These are phyloP conservation scores for Hyperopisus bebe DNA, from an alignment of 2,113 vertebrate genomes.

Conservation along the genomic window DNA sequence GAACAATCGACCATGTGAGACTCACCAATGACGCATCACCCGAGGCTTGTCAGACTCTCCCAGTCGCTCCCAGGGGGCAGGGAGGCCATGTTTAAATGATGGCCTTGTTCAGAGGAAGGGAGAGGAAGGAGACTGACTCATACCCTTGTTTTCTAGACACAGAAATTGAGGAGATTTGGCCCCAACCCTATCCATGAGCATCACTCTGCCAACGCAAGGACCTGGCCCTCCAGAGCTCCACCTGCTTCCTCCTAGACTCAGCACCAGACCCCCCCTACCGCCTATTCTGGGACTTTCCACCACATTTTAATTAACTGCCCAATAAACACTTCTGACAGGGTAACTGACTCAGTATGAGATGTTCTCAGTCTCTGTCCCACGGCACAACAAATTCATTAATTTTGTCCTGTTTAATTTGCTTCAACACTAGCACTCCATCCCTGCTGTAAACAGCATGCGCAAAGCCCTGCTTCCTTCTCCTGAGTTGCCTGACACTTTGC, in stretches of 20 bases:
- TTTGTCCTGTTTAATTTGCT: background rate
- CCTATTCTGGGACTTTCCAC: background rate
- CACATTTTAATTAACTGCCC: background rate
- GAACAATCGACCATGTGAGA: background rate
- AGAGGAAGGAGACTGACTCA: background rate
- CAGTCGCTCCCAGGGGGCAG: background rate
- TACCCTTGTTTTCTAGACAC: background rate
- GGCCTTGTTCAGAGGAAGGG: background rate
- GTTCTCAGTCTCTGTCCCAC: background rate
- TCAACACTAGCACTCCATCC: background rate
- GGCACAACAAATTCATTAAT: background rate
- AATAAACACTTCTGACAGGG: background rate
- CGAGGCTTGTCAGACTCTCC: background rate
- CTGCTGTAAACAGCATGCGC: background rate
- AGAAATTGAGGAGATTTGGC: background rate
- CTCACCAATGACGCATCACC: background rate
- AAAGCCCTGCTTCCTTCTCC: background rate
- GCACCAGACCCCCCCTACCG: background rate
- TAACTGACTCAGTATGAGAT: background rate
- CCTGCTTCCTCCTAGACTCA: background rate
- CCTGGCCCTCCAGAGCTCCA: background rate
- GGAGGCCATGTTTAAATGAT: background rate
- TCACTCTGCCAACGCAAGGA: background rate
- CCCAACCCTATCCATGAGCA: background rate
- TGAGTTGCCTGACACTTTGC: background rate